Base-by-base conservation (phyloP, 2,113 vertebrate species). In the Megaceryle maxima region DNA sequence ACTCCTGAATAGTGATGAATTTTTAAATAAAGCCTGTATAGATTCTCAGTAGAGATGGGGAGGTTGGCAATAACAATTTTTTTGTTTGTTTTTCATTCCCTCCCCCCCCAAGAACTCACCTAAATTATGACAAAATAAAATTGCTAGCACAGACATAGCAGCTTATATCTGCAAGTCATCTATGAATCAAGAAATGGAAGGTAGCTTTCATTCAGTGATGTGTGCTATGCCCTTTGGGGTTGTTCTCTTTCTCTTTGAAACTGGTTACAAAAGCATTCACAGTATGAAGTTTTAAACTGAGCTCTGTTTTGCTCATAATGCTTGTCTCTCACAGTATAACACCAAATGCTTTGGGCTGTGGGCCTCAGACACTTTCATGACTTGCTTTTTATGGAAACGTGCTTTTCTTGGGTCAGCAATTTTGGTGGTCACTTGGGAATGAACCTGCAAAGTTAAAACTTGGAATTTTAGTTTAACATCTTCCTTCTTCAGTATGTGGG, bases 201-300 rank as follows among this genome's bases (percentile, higher is more conserved):
- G 24, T 55, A 67, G 76, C 64, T 95, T 86, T 82, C 48, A 56
- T 68, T 84, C 48, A 80, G 46, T 73, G 73, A 28, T 1, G 2
- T 85, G 66, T 96, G 87, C 88, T 93, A 64, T 87, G 77, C 57
- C 83, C 88, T 91, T 57, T 93, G 93, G 86, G 83, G 41, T 87
- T 91, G 53, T 84, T 87, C 64, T 88, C 64, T 96, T 90, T 78
- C 46, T 62, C 64, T 85, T 72, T 70, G 69, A 94, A 96, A 96
- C 76, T 82, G 74, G 17, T 5, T 68, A 25, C 87, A 78, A 68
- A 90, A 70, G 46, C 21, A 51, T 41, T 77, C 50, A 16, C 55
- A 26, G 41, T 92, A 69, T 67, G 46, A 68, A 92, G 81, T 96
- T 91, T 96, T 96, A 88, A 92, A 91, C 46, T 76, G 85, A 87